phyloP scores from a whole-genome alignment of 1,140 invertebrate genomes.

The Acromyrmex heyeri region DNA sequence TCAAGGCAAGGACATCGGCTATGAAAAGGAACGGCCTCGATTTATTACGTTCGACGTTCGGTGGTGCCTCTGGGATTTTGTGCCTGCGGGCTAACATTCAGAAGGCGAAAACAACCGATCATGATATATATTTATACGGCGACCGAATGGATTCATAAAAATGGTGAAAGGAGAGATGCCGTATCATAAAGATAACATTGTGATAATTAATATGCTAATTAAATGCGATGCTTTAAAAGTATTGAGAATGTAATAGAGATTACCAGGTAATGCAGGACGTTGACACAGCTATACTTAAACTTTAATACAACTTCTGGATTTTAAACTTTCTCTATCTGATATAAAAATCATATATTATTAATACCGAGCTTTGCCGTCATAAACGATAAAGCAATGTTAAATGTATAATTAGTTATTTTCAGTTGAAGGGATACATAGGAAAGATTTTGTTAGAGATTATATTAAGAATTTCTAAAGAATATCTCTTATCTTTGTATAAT shows the following conservation, averaged over 20 bases:
- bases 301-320: neutral
- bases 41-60: constrained; percentile 43
- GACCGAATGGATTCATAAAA: constrained; percentile 28
- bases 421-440: neutral
- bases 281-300: neutral
- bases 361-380: neutral
- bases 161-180: constrained; percentile 21
- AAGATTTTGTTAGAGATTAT: neutral
- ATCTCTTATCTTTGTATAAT: neutral
- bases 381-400: neutral
- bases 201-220: constrained; percentile 41
- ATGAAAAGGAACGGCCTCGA: constrained; percentile 46
- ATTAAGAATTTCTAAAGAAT: neutral
- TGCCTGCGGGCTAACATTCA: neutral
- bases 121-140: neutral
- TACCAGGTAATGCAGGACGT: neutral
- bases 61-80: neutral
- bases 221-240: neutral
- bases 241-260: neutral
- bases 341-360: neutral
- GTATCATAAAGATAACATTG: constrained; percentile 4
- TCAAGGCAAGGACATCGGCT: constrained; percentile 33
- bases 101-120: constrained; percentile 26
- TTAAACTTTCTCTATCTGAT: neutral
- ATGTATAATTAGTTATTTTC: too few species aligned